Percentiles rank a stretch among this genome's conserved stretches.
Evolutionary conservation across 2,113 vertebrate species (phyloP).

Genomic region (Poeciliopsis prolifica): DNA sequence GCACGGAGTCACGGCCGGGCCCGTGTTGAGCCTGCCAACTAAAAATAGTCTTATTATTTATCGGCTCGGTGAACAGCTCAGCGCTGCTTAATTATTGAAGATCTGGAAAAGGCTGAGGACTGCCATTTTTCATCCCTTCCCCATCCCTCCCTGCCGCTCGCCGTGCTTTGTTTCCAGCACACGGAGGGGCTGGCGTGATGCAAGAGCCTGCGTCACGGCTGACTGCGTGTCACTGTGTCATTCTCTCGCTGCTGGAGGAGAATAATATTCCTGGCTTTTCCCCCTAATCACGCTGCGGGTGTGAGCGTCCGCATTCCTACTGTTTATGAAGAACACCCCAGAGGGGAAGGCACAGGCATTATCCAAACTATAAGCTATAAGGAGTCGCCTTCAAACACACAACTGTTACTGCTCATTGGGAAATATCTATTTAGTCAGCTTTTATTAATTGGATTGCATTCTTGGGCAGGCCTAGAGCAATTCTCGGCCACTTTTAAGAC

Average conservation of each 20-base stretch:
- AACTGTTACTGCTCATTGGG: conserved; percentile 2
- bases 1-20: conserved; percentile 56
- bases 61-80: conserved; percentile 70
- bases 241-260: conserved; percentile 41
- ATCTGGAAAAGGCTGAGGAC: conserved; percentile 67
- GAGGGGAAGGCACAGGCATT: conserved; percentile 43
- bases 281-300: conserved; percentile 29
- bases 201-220: conserved; percentile 62
- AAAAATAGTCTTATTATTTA: conserved; percentile 67
- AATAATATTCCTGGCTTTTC: conserved; percentile 48
- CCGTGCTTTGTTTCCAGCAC: conserved; percentile 54
- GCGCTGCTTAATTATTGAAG: conserved; percentile 77
- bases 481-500: not conserved
- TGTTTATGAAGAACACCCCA: conserved; percentile 40
- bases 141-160: not conserved
- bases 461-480: not conserved
- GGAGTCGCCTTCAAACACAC: not conserved
- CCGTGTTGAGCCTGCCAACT: conserved; percentile 44
- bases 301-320: conserved; percentile 10
- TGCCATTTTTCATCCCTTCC: conserved; percentile 25
- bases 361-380: conserved; percentile 7
- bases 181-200: conserved; percentile 47
- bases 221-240: conserved; percentile 70
- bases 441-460: not conserved
- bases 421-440: not conserved